Evolutionary conservation across 2,113 vertebrate genomes (phyloP), one percentile per base, ranked within the genome.

Genomic region (Leptodactylus fuscus): DNA sequence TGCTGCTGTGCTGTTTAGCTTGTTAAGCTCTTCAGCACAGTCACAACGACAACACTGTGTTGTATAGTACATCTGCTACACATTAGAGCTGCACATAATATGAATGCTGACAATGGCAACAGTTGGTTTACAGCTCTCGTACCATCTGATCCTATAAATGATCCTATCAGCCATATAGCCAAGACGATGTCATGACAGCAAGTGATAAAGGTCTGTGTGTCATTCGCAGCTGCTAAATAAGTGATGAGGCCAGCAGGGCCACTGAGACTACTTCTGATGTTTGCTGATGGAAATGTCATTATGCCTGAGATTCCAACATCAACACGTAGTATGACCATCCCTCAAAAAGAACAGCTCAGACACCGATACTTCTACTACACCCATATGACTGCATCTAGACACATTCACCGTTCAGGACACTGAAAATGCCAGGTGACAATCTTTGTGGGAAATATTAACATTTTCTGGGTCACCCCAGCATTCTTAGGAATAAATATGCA

Each of bases 81-180:
- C 5, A n/a, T 24, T 24, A 80, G 11, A 7, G 10, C 16, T 60
- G n/a, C 55, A 44, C 18, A 7, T 20, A 20, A 80, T 44, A 24
- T 44, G 22, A 24, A 27, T 4, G 7, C n/a, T 27, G 55, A n/a
- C 44, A 62, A 62, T 0, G 8, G 82, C 53, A 71, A 15, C 65
- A 82, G 65, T 75, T 60, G 82, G 36, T 83, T 55, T 46, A 6
- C 24, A 18, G 24, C n/a, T 73, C n/a, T 58, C 22, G 15, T 27
- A 29, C 82, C 82, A 83, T 75, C 82, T 83, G 82, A 75, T 75
- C 34, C 53, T 22, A 60, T 24, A 48, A 83, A 44, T 62, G 32
- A 46, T 38, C 58, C 6, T 44, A 62, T 67, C 6, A 9, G 18
- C 41, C 16, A 20, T 0, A 11, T 32, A 81, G 65, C 65, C 29